These are phyloP conservation scores for Aphaenogaster rudis DNA, from an alignment of 1,140 invertebrate species.

Conservation along the genomic window DNA sequence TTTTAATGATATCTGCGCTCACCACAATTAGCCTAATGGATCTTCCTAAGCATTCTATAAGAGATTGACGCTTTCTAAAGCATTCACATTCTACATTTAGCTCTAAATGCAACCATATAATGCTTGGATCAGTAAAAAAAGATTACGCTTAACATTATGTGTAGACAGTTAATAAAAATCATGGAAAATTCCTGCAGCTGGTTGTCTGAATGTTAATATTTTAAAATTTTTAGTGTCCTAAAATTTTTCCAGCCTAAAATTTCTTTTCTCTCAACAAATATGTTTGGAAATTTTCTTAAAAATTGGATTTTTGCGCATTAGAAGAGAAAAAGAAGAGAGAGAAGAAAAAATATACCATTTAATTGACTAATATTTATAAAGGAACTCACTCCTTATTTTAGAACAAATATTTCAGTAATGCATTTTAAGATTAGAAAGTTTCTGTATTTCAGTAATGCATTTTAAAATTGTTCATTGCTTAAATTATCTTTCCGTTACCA, in stretches of 20 bases:
- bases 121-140: background rate
- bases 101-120: background rate
- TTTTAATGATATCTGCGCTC: constrained; percentile 23
- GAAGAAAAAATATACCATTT: background rate
- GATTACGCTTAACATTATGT: background rate
- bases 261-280: background rate
- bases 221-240: background rate
- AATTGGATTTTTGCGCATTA: background rate
- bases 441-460: background rate
- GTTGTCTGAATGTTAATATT: background rate
- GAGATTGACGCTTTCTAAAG: constrained; percentile 14
- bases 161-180: background rate
- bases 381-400: background rate
- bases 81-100: background rate
- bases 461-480: constrained; percentile 8
- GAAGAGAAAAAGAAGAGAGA: background rate
- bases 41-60: background rate
- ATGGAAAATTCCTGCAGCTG: background rate
- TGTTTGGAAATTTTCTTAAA: background rate
- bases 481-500: constrained; percentile 2
- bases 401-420: background rate
- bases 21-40: constrained; percentile 28
- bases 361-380: constrained; percentile 6
- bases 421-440: background rate
- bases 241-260: background rate